A percentile compares a stretch with the other conserved stretches of the same genome.
Conservation (phyloP, 2,888 invertebrate genomes). For the Temnothorax ravouxi region DNA sequence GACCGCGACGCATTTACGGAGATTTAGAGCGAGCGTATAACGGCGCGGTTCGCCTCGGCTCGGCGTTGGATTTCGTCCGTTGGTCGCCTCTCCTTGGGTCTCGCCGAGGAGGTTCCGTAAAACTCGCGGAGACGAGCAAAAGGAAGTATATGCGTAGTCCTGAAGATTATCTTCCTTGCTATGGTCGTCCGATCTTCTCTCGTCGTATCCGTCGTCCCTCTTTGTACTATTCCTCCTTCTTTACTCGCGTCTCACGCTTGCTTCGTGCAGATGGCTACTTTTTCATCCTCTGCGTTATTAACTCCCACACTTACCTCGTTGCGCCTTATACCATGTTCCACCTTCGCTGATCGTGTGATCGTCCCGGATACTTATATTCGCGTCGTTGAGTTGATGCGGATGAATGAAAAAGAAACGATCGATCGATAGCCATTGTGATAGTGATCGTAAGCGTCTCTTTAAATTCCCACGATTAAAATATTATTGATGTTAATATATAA, state of each 20-base stretch:
- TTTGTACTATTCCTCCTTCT: slow-evolving; percentile 4
- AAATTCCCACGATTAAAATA: not conserved
- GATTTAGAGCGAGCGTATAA: slow-evolving; percentile 61
- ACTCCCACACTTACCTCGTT: slow-evolving; percentile 65
- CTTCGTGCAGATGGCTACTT: slow-evolving; percentile 56
- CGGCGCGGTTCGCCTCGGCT: slow-evolving; percentile 28
- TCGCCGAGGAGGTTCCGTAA: slow-evolving; percentile 50
- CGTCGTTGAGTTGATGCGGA: slow-evolving; percentile 1
- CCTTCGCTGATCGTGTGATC: slow-evolving; percentile 35
- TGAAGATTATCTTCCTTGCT: slow-evolving; percentile 68
- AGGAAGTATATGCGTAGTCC: slow-evolving; percentile 38
- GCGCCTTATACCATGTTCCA: slow-evolving; percentile 40
- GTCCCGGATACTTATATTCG: not conserved
- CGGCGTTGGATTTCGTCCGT: slow-evolving; percentile 50
- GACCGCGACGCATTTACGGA: slow-evolving; percentile 50
- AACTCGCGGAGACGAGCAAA: slow-evolving; percentile 54
- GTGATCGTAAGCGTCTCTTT: not conserved
- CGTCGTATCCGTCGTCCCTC: slow-evolving; percentile 27
- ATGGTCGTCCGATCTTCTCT: slow-evolving; percentile 51
- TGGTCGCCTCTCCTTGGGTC: slow-evolving; percentile 1
- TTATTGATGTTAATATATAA: not conserved
- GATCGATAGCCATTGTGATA: not conserved
- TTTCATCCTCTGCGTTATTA: slow-evolving; percentile 68
- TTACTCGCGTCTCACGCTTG: slow-evolving; percentile 17
- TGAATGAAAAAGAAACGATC: not conserved